Evolutionary conservation across 2,113 vertebrate genomes (phyloP).

Genomic region (Toxostoma redivivum): DNA sequence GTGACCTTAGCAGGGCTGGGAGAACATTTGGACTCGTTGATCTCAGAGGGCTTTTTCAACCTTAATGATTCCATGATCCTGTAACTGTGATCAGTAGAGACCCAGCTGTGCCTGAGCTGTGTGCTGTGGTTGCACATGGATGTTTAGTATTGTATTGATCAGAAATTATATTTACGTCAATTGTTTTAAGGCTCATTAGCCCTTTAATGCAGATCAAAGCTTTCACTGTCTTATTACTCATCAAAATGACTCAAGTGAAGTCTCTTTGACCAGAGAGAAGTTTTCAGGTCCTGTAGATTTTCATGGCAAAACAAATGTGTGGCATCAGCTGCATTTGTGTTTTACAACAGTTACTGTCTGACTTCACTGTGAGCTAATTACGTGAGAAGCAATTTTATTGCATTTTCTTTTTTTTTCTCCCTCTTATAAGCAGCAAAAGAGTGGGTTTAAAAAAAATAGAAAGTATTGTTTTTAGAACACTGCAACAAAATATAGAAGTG

Average conservation of each 20-base stretch:
- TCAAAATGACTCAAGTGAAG: neutral
- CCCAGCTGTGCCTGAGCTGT: neutral
- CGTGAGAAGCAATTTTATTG: conserved; percentile 30
- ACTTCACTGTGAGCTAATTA: conserved; percentile 19
- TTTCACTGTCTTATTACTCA: neutral
- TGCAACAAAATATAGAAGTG: conserved; percentile 35
- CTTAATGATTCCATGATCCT: neutral
- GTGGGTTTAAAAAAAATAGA: neutral
- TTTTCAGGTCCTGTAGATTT: neutral
- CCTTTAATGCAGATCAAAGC: neutral
- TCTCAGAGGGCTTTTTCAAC: neutral
- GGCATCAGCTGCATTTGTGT: neutral
- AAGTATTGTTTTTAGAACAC: conserved; percentile 39
- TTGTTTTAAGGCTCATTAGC: neutral
- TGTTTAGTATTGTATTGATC: neutral
- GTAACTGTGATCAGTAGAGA: neutral
- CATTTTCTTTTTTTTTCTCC: neutral
- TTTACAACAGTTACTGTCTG: neutral
- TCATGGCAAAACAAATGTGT: neutral
- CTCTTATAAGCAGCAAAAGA: neutral
- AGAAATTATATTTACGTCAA: neutral
- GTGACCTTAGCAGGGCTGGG: neutral
- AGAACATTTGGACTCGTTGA: neutral
- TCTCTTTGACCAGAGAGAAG: neutral
- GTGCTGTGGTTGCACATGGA: neutral